Evolutionary conservation across 1,140 invertebrate species (phyloP), one percentile per base, ranked within the genome.

Genomic region (Drosophila kepulauana): DNA sequence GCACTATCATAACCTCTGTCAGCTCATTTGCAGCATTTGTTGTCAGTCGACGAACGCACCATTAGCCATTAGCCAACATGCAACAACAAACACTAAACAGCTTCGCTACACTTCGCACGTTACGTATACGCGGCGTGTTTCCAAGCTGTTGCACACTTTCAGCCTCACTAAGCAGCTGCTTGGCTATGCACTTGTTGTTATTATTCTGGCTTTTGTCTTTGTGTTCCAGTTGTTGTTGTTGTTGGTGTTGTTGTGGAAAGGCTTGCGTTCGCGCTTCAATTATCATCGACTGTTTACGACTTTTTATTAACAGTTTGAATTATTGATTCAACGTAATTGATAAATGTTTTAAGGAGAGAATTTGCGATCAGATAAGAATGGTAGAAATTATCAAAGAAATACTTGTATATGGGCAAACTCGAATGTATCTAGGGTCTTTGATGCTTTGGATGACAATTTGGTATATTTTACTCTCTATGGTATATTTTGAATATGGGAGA

Each of bases 11-110:
- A 89, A 78, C 69, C 85, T 65, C 77, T 84, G 74, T 84, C 85
- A 88, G 84, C 85, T 88, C 84, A 89, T 88, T 88, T 88, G 70
- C 85, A 89, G 81, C 70, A 88, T 84, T 87, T 88, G 84, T 84
- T 87, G 84, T 77, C 61, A 28, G 54, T 64, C 51, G 38, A 33
- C 13, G 28, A 56, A 58, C 67, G 73, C 67, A 62, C 52, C 73
- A 71, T 75, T 75, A 64, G 73, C 73, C 67, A 75, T 75, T 75
- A 75, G 28, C 8, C 43, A 46, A 54, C 38, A 46, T 38, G 48
- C 69, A 66, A 72, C 11, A 43, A 11, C 41, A 43, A 57, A 45
- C 57, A 51, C 46, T 71, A 54, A 78, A 76, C 80, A 73, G 72
- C 64, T 68, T 41, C 25, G 10, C n/a, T 49, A 45, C 52, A 33